phyloP scores from a whole-genome alignment of 2,888 invertebrate species.

The Therioaphis trifolii region DNA sequence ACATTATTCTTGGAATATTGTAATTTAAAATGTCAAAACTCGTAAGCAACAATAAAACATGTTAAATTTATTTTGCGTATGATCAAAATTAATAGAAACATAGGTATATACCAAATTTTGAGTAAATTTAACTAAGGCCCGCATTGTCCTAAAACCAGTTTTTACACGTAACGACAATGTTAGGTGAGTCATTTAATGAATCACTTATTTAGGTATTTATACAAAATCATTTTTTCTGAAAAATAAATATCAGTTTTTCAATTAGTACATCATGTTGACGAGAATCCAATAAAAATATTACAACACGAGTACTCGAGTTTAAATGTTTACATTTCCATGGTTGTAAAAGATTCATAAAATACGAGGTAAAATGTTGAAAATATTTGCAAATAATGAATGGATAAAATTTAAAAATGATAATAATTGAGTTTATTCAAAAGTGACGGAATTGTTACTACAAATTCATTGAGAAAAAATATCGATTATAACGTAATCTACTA shows the following conservation, averaged over 20 bases:
- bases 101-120: neutral
- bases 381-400: no score
- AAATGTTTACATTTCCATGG: no score
- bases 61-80: neutral
- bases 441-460: no score
- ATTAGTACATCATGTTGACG: neutral
- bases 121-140: neutral
- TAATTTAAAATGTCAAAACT: neutral
- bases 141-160: constrained; percentile 38
- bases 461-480: no score
- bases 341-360: no score
- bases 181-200: constrained; percentile 4
- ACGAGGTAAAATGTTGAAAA: no score
- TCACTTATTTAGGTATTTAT: neutral
- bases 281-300: no score
- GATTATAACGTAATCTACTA: no score
- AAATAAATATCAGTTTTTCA: neutral
- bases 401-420: no score
- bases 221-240: neutral
- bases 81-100: neutral
- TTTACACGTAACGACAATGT: constrained; percentile 21
- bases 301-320: no score
- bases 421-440: no score
- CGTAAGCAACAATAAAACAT: neutral
- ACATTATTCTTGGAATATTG: no score